Percentiles rank a stretch among this genome's conserved stretches.
Evolutionary conservation across 2,888 invertebrate genomes (phyloP).

Genomic region (Drosophila flavopinicola): DNA sequence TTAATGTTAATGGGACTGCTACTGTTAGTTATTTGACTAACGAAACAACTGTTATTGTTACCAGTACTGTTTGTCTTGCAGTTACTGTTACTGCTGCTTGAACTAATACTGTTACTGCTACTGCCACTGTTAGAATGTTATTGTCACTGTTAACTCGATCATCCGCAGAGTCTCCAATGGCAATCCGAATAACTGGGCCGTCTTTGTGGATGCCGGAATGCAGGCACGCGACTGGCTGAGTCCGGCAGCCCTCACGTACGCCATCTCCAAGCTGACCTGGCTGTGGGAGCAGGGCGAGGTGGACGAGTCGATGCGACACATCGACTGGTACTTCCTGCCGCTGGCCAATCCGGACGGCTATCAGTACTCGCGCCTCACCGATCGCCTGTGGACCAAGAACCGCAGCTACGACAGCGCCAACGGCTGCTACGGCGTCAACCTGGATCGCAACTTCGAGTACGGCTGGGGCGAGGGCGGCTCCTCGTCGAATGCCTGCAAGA

Average conservation of each 20-base stretch:
- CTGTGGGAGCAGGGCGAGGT: conserved; percentile 84
- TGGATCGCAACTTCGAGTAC: conserved; percentile 94
- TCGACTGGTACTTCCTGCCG: conserved; percentile 93
- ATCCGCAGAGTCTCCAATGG: conserved; percentile 90
- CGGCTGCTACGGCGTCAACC: conserved; percentile 90
- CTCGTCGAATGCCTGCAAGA: conserved; percentile 90
- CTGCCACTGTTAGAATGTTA: background rate
- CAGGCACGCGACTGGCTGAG: conserved; percentile 96
- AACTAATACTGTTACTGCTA: background rate
- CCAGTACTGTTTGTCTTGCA: background rate
- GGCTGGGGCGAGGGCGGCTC: conserved; percentile 94
- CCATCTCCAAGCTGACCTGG: conserved; percentile 89
- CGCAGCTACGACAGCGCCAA: conserved; percentile 86
- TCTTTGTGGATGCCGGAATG: conserved; percentile 91
- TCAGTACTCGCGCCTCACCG: conserved; percentile 90
- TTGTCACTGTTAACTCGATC: background rate
- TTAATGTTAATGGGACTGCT: too few relatives aligned
- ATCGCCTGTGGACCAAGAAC: conserved; percentile 94
- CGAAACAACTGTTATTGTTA: too few relatives aligned
- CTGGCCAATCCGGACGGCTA: conserved; percentile 94
- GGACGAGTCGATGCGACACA: conserved; percentile 88
- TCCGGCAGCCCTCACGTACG: conserved; percentile 90
- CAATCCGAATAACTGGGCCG: conserved; percentile 86
- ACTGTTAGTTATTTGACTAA: too few relatives aligned
- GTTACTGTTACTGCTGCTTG: background rate